A percentile compares a stretch with the other conserved stretches of the same genome.
phyloP scores from a whole-genome alignment of 2,888 invertebrate genomes.

The Xestobium rufovillosum region DNA sequence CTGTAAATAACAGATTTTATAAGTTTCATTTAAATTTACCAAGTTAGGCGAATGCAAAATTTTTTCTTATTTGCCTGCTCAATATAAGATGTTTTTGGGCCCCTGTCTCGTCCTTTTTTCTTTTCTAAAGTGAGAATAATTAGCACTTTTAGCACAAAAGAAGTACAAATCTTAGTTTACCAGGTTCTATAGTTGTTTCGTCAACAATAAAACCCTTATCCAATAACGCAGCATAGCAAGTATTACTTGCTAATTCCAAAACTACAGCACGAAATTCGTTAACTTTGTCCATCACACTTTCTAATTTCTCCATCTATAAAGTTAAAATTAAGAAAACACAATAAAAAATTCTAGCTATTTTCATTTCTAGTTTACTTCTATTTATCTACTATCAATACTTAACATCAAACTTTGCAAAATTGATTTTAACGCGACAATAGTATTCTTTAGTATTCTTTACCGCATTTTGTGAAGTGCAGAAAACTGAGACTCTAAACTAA shows the following conservation, averaged over 20 bases:
- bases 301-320: constrained; percentile 45
- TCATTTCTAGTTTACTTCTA: not conserved
- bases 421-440: too few species aligned
- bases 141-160: too few species aligned
- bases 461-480: too few species aligned
- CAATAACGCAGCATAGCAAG: constrained; percentile 68
- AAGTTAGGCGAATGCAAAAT: constrained; percentile 69
- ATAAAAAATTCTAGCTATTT: not conserved
- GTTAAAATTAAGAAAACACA: not conserved
- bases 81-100: constrained; percentile 74
- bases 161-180: too few species aligned
- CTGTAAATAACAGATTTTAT: too few species aligned
- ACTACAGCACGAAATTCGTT: constrained; percentile 47
- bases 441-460: too few species aligned
- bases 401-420: too few species aligned
- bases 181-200: constrained; percentile 44
- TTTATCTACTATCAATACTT: constrained; percentile 6
- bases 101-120: constrained; percentile 22
- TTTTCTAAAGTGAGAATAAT: too few species aligned
- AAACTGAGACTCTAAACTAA: too few species aligned
- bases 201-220: constrained; percentile 73
- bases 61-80: constrained; percentile 78
- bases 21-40: too few species aligned
- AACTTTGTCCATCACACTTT: constrained; percentile 37
- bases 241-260: constrained; percentile 54